Percentiles rank a stretch among this genome's conserved stretches.
Conservation (phyloP, 2,797 vertebrate species). For the Anguilla pacifica region DNA sequence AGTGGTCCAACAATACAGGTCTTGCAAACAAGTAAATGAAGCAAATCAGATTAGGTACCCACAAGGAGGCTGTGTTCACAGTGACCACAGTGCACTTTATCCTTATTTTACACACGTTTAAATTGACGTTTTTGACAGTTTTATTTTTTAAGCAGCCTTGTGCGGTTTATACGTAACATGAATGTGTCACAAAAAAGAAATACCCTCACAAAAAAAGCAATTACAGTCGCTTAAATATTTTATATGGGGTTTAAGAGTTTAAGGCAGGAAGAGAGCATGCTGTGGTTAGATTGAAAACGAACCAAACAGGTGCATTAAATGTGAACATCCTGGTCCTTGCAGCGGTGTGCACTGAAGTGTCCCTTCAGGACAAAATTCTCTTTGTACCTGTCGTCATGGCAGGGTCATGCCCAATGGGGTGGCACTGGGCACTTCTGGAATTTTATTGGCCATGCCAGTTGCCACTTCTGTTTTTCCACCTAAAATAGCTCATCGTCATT, state of each 20-base stretch:
- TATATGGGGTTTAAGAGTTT: neutral
- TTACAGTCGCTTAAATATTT: neutral
- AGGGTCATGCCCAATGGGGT: too few species aligned
- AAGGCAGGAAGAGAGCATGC: neutral
- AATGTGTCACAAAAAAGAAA: neutral
- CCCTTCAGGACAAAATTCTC: too few species aligned
- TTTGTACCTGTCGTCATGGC: too few species aligned
- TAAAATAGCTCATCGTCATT: too few species aligned
- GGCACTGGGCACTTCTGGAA: too few species aligned
- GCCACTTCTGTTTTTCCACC: too few species aligned
- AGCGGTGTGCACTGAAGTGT: too few species aligned
- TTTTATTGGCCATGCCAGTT: too few species aligned
- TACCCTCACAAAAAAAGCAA: neutral
- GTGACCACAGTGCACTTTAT: neutral
- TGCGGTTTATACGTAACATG: neutral
- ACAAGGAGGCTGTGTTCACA: neutral
- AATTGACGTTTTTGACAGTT: neutral
- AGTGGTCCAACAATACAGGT: neutral
- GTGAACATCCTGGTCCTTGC: too few species aligned
- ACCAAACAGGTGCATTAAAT: neutral
- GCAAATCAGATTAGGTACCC: neutral
- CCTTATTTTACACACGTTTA: neutral
- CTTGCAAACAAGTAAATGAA: neutral
- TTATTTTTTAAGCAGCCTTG: neutral
- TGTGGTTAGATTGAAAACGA: neutral